phyloP scores from a whole-genome alignment of 2,888 invertebrate species.

The Orthosia gothica region DNA sequence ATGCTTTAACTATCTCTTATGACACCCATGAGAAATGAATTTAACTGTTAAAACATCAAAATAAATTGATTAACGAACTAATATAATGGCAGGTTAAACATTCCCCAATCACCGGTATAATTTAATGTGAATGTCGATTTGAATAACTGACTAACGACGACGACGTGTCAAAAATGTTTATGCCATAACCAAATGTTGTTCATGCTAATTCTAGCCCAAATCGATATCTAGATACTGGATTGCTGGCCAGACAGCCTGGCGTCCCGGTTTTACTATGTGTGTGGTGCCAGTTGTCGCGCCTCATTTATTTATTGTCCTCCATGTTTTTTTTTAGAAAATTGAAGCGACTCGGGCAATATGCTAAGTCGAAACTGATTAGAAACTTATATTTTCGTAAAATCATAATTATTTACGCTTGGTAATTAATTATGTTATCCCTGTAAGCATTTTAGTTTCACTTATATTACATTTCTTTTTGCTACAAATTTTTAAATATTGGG shows the following conservation, averaged over 20 bases:
- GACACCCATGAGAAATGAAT: not conserved
- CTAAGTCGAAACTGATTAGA: not conserved
- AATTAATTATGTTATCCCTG: not conserved
- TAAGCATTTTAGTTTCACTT: no score
- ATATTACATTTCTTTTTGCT: not conserved
- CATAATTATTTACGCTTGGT: not conserved
- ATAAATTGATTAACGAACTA: not conserved
- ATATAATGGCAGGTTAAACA: not conserved
- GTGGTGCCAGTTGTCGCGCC: conserved; percentile 58
- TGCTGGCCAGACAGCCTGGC: conserved; percentile 81
- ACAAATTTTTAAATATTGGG: not conserved
- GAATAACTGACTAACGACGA: not conserved
- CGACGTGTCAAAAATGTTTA: not conserved
- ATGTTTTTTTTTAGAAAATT: not conserved
- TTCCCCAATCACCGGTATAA: no score
- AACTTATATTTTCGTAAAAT: not conserved
- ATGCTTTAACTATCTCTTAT: no score
- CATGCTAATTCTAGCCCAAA: conserved; percentile 76
- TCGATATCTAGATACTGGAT: conserved; percentile 80
- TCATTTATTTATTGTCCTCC: conserved; percentile 21
- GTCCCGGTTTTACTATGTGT: conserved; percentile 65
- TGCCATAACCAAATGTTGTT: conserved; percentile 23
- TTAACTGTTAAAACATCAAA: not conserved
- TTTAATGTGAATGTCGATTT: not conserved
- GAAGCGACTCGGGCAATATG: not conserved